These are phyloP conservation scores for Tromatobia lineatoria DNA, from an alignment of 2,888 invertebrate genomes.

Conservation along the genomic window DNA sequence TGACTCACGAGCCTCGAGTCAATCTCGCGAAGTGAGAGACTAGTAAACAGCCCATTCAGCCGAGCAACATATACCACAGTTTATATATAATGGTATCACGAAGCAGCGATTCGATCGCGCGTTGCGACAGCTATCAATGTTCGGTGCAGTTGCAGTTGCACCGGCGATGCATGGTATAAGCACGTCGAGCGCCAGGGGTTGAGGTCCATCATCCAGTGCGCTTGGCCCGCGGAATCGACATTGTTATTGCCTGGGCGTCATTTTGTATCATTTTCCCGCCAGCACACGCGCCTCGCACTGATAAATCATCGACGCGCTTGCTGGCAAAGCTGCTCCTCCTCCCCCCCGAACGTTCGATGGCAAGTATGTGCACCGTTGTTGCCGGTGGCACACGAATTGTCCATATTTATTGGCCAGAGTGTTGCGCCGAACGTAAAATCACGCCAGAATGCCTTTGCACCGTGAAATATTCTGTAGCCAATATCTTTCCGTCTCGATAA, in stretches of 20 bases:
- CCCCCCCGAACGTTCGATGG: conserved; percentile 20
- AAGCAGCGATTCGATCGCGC: conserved; percentile 46
- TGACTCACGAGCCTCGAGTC: conserved; percentile 20
- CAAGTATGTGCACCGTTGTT: conserved; percentile 52
- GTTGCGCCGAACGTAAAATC: conserved; percentile 50
- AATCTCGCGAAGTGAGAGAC: conserved; percentile 19
- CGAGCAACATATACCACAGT: conserved; percentile 8
- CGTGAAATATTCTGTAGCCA: conserved; percentile 57
- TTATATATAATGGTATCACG: conserved; percentile 57
- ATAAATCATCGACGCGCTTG: conserved; percentile 81
- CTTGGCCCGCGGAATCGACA: conserved; percentile 67
- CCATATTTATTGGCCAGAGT: conserved; percentile 70
- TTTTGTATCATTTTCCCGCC: conserved; percentile 83
- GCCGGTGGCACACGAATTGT: conserved; percentile 74
- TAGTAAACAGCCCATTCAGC: conserved; percentile 40
- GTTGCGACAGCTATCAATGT: conserved; percentile 57
- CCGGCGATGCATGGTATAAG: conserved; percentile 30
- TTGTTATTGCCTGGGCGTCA: conserved; percentile 74
- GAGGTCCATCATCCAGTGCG: conserved; percentile 53
- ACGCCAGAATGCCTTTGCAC: conserved; percentile 3
- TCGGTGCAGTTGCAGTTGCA: conserved; percentile 53
- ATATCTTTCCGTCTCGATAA: conserved; percentile 76
- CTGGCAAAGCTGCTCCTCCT: conserved; percentile 58
- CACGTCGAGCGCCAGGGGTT: conserved; percentile 24
- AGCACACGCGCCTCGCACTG: conserved; percentile 78